Base-by-base conservation (phyloP, 2,797 vertebrate species). In the Bradypodion pumilum region DNA sequence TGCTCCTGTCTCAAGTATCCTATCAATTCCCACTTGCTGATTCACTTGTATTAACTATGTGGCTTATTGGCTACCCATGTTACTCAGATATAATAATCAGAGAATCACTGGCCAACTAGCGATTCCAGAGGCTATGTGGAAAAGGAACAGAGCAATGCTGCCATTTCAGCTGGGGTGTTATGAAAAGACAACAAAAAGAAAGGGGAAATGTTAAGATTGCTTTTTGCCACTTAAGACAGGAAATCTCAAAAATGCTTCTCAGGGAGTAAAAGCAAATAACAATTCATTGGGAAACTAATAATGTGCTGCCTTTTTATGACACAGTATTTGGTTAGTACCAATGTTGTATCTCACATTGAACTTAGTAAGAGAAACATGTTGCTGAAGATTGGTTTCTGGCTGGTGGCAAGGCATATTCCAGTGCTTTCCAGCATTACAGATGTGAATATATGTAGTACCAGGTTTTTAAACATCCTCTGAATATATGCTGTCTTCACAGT, bases 401-500 rank as follows among this genome's bases (percentile, higher is more conserved):
- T 21, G 56, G 9, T n/a, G 37, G 29, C 44, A 37, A 25, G 9
- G 27, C 13, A 66, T 35, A 3, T 37, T 76, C 37, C 29, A n/a
- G 19, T 65, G 68, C 40, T 66, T n/a, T 59, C n/a, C 7, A 44
- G 5, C 42, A 32, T 66, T 66, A 56, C 13, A 16, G 19, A 10
- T 49, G 23, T n/a, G 7, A 29, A 65, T 40, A 2, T n/a, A 15
- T 65, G 56, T 66, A 68, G 25, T 59, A 74, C 66, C 70, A 27
- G 13, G 13, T 25, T 42, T 35, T 56, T 27, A 35, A 8, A 29
- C 35, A 40, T 21, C n/a, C 52, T 69, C 56, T n/a, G 29, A 85
- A 81, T 5, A 49, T 70, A 80, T 92, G 16, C 35, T 85, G 89
- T 80, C 88, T 90, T 86, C 88, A 80, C 86, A 94, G 86, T 87